Conservation (phyloP, 2,113 vertebrate species). For the Caracal caracal region DNA sequence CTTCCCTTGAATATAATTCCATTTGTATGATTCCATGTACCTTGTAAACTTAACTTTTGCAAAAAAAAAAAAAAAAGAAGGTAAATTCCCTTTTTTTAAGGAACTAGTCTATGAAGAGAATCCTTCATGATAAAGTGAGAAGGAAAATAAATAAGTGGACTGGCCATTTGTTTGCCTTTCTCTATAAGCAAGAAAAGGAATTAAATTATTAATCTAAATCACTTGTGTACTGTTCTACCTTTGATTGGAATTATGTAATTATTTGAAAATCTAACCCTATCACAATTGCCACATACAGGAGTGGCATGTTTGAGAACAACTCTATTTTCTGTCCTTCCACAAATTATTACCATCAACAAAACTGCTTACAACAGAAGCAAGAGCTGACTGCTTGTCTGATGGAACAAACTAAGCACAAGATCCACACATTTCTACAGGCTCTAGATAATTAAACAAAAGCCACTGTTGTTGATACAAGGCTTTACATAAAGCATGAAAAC, state of each 20-base stretch:
- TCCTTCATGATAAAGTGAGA: slow-evolving; percentile 21
- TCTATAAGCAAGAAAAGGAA: not conserved
- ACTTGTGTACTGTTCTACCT: not conserved
- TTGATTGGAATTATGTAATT: not conserved
- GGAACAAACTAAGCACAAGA: slow-evolving; percentile 33
- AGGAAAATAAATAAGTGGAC: not conserved
- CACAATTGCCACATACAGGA: not conserved
- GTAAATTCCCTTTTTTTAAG: not conserved
- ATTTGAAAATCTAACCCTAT: slow-evolving; percentile 29
- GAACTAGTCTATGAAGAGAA: slow-evolving; percentile 16
- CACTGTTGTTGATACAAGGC: slow-evolving; percentile 19
- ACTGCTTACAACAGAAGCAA: not conserved
- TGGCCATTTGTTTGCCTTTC: not conserved
- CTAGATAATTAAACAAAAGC: slow-evolving; percentile 52
- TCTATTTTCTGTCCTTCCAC: not conserved
- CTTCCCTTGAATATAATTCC: slow-evolving; percentile 25
- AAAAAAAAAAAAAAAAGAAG: not conserved
- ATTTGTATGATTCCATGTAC: not conserved
- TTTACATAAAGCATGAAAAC: slow-evolving; percentile 34
- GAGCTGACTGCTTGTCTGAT: not conserved
- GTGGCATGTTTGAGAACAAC: not conserved
- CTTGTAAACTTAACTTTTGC: slow-evolving; percentile 16
- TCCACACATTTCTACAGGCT: not conserved
- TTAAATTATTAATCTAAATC: slow-evolving; percentile 27
- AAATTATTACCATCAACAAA: slow-evolving; percentile 46